Percentiles rank a stretch among this genome's conserved stretches.
phyloP scores from a whole-genome alignment of 1,140 invertebrate genomes.

The Delia radicum region DNA sequence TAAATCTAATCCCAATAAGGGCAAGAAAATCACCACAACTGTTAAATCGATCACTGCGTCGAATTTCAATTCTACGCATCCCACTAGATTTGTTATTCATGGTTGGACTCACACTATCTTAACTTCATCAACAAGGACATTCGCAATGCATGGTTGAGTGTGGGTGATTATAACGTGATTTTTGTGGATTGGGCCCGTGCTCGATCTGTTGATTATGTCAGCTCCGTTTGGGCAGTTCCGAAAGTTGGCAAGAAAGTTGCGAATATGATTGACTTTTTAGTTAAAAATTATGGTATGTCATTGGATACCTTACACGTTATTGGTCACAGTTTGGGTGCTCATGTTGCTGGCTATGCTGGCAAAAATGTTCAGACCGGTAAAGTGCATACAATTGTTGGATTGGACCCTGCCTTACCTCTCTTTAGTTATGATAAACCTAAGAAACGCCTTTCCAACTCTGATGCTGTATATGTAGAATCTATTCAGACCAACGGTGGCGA shows the following conservation, averaged over 20 bases:
- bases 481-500: conserved; percentile 63
- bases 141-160: conserved; percentile 52
- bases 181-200: conserved; percentile 61
- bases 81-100: conserved; percentile 38
- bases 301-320: conserved; percentile 43
- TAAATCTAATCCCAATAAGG: conserved; percentile 26
- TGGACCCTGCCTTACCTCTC: conserved; percentile 58
- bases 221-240: conserved; percentile 57
- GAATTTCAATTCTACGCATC: conserved; percentile 32
- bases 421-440: conserved; percentile 43
- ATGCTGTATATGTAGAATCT: conserved; percentile 51
- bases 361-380: conserved; percentile 48
- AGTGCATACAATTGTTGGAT: conserved; percentile 51
- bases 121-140: conserved; percentile 27
- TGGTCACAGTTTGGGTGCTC: conserved; percentile 57
- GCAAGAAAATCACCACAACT: conserved; percentile 13
- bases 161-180: conserved; percentile 60
- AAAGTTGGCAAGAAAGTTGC: conserved; percentile 56
- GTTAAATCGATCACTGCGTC: conserved; percentile 26
- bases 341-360: conserved; percentile 60
- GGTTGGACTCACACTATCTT: conserved; percentile 32
- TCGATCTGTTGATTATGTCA: conserved; percentile 55
- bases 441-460: conserved; percentile 52
- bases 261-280: conserved; percentile 46
- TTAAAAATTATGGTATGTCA: conserved; percentile 42